Conservation (phyloP, 2,888 invertebrate genomes). For the Hydroisotoma schaefferi region DNA sequence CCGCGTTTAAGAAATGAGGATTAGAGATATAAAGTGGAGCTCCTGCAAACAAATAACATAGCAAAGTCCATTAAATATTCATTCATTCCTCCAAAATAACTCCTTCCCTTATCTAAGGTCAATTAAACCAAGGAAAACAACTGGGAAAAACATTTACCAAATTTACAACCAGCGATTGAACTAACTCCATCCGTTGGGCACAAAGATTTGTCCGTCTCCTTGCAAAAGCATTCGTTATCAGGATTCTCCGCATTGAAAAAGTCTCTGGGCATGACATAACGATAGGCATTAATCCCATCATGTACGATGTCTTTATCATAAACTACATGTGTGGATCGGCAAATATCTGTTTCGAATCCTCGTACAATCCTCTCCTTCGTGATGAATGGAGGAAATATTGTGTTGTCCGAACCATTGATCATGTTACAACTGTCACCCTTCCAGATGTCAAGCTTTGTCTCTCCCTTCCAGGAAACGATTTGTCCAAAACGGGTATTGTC, state of each 20-base stretch:
- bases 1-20: slow-evolving; percentile 32
- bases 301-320: slow-evolving; percentile 24
- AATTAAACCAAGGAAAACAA: background rate
- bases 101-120: background rate
- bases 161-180: slow-evolving; percentile 20
- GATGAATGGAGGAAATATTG: slow-evolving; percentile 29
- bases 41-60: slow-evolving; percentile 14
- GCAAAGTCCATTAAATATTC: background rate
- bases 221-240: slow-evolving; percentile 36
- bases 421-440: slow-evolving; percentile 32
- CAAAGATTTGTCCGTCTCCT: slow-evolving; percentile 20
- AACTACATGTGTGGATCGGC: slow-evolving; percentile 27
- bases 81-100: background rate
- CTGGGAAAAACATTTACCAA: background rate
- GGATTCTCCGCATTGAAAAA: slow-evolving; percentile 22
- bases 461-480: slow-evolving; percentile 27
- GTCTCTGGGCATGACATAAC: slow-evolving; percentile 17
- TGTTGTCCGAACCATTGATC: slow-evolving; percentile 36
- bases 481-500: slow-evolving; percentile 28
- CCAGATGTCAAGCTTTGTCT: slow-evolving; percentile 29
- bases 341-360: slow-evolving; percentile 31
- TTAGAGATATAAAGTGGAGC: slow-evolving; percentile 32
- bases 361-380: slow-evolving; percentile 28
- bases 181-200: slow-evolving; percentile 29
- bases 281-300: slow-evolving; percentile 27